Conservation (phyloP, 2,888 invertebrate genomes). For the Neoaliturus tenellus region DNA sequence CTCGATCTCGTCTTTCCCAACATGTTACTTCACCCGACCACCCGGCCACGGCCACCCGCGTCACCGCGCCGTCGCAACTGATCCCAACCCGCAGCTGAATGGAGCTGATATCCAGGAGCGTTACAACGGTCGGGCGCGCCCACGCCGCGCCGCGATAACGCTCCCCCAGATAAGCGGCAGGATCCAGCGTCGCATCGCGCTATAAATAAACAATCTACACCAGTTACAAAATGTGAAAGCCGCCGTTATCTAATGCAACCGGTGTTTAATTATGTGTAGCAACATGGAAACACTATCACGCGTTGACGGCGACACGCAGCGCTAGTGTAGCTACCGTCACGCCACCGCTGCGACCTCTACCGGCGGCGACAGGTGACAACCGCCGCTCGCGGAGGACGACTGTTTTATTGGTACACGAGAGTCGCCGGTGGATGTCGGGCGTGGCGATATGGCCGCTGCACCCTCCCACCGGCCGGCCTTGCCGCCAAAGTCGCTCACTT, state of each 20-base stretch:
- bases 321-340: neutral
- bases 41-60: no score
- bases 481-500: neutral
- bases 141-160: conserved; percentile 11
- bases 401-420: conserved; percentile 45
- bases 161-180: neutral
- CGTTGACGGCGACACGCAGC: conserved; percentile 10
- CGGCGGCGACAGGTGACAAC: conserved; percentile 16
- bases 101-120: neutral
- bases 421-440: conserved; percentile 3
- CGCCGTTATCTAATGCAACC: conserved; percentile 40
- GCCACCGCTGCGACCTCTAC: neutral
- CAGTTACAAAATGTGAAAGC: conserved; percentile 46
- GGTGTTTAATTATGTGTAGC: conserved; percentile 50
- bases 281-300: conserved; percentile 47
- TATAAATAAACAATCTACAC: conserved; percentile 42
- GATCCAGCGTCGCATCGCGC: neutral
- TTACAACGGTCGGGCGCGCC: conserved; percentile 12
- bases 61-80: no score
- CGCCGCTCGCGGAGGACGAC: neutral
- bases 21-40: no score
- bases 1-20: no score
- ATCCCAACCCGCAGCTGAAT: neutral
- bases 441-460: neutral
- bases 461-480: neutral